A percentile compares a stretch with the other conserved stretches of the same genome.
Evolutionary conservation across 2,113 vertebrate species (phyloP).

Genomic region (Strigops habroptila): DNA sequence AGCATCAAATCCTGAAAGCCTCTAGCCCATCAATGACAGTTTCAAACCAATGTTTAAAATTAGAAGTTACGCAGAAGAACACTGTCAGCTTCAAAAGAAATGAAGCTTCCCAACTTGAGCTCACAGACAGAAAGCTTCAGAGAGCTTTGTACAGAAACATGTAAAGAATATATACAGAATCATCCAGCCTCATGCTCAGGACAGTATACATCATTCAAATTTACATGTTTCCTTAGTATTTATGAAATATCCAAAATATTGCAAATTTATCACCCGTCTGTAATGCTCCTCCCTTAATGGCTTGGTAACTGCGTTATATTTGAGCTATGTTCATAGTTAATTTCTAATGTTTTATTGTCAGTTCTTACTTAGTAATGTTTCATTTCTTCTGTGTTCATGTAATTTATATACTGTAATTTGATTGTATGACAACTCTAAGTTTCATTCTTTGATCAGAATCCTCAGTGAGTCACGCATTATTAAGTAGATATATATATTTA

Average conservation of each 20-base stretch:
- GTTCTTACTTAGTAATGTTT: background rate
- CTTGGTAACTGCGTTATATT: background rate
- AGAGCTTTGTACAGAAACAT: background rate
- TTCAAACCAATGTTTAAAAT: background rate
- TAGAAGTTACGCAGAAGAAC: background rate
- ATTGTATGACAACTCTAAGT: background rate
- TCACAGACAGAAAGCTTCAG: background rate
- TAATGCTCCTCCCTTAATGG: background rate
- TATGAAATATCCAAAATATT: background rate
- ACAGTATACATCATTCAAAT: background rate
- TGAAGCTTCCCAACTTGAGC: background rate
- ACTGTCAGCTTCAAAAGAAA: background rate
- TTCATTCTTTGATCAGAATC: background rate
- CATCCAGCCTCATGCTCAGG: background rate
- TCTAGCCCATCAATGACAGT: background rate
- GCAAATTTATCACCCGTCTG: background rate
- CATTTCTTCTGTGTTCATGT: background rate
- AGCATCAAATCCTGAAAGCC: background rate
- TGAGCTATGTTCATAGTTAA: background rate
- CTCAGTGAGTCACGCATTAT: background rate
- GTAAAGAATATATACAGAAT: background rate
- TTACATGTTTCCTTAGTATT: background rate
- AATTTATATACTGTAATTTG: background rate
- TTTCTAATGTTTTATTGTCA: background rate
- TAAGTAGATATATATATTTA: background rate